phyloP scores from a whole-genome alignment of 2,888 invertebrate genomes.

The Andrena praecox region DNA sequence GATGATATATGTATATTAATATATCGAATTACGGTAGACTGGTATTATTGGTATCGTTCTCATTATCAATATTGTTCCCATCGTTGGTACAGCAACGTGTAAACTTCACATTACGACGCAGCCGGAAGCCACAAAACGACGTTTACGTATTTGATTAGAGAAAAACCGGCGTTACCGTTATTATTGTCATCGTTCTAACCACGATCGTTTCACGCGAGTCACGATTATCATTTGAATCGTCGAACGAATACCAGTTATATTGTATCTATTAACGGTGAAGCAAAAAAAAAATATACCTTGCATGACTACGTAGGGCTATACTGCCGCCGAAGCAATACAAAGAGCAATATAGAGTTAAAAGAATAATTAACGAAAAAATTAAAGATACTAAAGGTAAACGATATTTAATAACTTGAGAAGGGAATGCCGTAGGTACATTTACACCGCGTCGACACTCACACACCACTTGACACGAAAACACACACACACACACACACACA shows the following conservation, averaged over 20 bases:
- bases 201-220: background rate
- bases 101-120: background rate
- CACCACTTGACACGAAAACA: background rate
- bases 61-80: background rate
- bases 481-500: slow-evolving; percentile 23
- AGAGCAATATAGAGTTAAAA: slow-evolving; percentile 82
- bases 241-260: slow-evolving; percentile 37
- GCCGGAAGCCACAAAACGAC: background rate
- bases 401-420: slow-evolving; percentile 62
- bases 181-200: background rate
- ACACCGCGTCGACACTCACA: slow-evolving; percentile 37
- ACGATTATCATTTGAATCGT: slow-evolving; percentile 14
- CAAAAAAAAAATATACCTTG: slow-evolving; percentile 73
- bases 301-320: slow-evolving; percentile 83
- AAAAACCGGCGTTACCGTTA: background rate
- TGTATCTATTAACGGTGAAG: slow-evolving; percentile 49
- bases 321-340: slow-evolving; percentile 83
- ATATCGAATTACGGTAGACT: slow-evolving; percentile 64
- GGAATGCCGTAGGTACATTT: slow-evolving; percentile 56
- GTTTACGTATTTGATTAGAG: background rate
- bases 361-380: slow-evolving; percentile 68
- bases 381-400: slow-evolving; percentile 71
- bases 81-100: background rate
- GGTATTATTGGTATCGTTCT: slow-evolving; percentile 22
- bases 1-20: slow-evolving; percentile 59